Conservation (phyloP, 2,888 invertebrate genomes). For the Drosophila subquinaria region DNA sequence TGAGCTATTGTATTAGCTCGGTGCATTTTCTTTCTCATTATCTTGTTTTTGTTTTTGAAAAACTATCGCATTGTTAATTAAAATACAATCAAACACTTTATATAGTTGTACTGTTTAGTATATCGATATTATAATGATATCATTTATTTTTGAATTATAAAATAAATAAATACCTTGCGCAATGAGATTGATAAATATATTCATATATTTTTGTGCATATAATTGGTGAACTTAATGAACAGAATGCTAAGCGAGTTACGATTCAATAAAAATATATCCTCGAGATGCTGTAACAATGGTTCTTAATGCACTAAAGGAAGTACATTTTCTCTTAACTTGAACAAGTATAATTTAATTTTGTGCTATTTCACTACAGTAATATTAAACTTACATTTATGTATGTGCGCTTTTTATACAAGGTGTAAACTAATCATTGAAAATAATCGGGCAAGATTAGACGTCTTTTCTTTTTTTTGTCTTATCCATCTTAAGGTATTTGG, state of each 20-base stretch:
- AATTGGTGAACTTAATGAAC: conserved; percentile 10
- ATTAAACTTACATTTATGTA: conserved; percentile 4
- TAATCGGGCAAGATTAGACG: background rate
- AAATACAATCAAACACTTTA: background rate
- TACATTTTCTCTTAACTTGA: conserved; percentile 1
- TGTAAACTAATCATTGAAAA: background rate
- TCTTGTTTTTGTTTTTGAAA: conserved; percentile 33
- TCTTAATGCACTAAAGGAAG: conserved; percentile 6
- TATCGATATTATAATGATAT: conserved; percentile 24
- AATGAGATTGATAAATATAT: conserved; percentile 20
- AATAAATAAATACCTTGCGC: conserved; percentile 46
- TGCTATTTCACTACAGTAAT: background rate
- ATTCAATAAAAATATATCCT: background rate
- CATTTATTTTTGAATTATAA: conserved; percentile 25
- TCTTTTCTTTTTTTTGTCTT: background rate
- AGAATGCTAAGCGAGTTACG: conserved; percentile 13
- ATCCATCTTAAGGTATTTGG: background rate
- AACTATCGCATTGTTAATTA: background rate
- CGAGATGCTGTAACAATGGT: conserved; percentile 7
- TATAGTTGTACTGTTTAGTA: conserved; percentile 9
- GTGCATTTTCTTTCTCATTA: conserved; percentile 14
- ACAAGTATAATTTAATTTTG: conserved; percentile 1
- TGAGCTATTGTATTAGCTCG: conserved; percentile 5
- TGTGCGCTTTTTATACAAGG: background rate
- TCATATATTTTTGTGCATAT: background rate